Conservation (phyloP, 1,140 invertebrate species). For the Periplaneta americana region DNA sequence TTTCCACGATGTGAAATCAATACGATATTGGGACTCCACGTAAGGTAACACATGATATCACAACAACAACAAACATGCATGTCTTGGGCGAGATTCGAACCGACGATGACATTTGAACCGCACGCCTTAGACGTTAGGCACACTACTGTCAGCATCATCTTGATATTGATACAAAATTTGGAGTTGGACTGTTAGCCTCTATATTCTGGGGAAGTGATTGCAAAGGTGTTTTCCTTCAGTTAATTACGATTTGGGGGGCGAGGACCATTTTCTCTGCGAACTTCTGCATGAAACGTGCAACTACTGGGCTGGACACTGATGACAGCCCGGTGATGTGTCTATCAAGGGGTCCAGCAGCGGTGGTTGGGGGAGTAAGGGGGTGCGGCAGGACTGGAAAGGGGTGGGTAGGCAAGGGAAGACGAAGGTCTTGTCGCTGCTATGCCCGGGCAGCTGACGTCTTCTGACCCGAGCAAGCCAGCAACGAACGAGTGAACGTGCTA, state of each 20-base stretch:
- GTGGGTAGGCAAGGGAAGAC: background rate
- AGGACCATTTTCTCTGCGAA: background rate
- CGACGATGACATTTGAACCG: too few relatives aligned
- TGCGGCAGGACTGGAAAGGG: background rate
- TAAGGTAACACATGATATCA: too few relatives aligned
- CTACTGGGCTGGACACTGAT: background rate
- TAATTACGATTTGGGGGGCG: background rate
- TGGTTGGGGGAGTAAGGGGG: background rate
- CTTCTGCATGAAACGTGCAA: too few relatives aligned
- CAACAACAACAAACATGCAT: too few relatives aligned
- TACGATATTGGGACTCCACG: too few relatives aligned
- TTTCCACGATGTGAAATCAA: too few relatives aligned
- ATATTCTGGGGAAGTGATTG: too few relatives aligned
- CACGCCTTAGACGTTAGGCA: too few relatives aligned
- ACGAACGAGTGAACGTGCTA: constrained; percentile 24
- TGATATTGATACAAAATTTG: too few relatives aligned
- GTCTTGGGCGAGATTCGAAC: too few relatives aligned
- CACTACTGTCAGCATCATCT: too few relatives aligned
- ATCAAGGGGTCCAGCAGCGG: background rate
- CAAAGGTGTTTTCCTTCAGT: background rate
- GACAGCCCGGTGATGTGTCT: background rate
- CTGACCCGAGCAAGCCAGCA: constrained; percentile 38
- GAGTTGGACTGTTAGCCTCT: too few relatives aligned
- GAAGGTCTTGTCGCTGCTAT: constrained; percentile 8
- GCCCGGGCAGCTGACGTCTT: constrained; percentile 39